These are phyloP conservation scores for Ophthalmolycus amberensis DNA, from an alignment of 2,113 vertebrate genomes.

Conservation along the genomic window DNA sequence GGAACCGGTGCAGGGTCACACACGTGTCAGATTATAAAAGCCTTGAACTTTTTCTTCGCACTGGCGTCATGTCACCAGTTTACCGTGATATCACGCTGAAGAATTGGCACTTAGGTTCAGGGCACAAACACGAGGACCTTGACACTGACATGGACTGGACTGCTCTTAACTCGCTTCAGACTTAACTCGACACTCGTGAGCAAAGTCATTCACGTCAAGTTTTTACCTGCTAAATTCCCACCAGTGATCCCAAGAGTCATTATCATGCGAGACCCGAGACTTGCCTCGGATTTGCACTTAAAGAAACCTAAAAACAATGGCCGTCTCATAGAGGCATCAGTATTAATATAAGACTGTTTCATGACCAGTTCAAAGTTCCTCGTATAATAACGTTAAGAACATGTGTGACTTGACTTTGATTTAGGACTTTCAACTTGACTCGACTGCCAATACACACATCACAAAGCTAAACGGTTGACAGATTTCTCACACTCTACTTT, in stretches of 20 bases:
- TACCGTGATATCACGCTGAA: not conserved
- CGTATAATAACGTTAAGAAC: not conserved
- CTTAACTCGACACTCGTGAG: not conserved
- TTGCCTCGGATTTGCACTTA: not conserved
- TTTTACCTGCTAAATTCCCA: not conserved
- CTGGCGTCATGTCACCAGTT: not conserved
- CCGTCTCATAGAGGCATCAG: not conserved
- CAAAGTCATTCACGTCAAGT: not conserved
- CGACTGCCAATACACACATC: not conserved
- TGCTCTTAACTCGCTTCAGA: not conserved
- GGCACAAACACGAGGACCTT: not conserved
- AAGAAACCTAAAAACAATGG: not conserved
- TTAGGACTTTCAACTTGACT: not conserved
- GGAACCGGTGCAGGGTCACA: not conserved
- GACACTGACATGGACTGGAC: not conserved
- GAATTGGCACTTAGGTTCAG: not conserved
- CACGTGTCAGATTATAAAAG: slow-evolving; percentile 13
- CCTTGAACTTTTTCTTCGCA: slow-evolving; percentile 27
- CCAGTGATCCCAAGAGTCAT: not conserved
- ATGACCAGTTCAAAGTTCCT: not conserved
- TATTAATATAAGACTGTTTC: not conserved
- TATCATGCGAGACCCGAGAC: not conserved
- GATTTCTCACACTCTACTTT: slow-evolving; percentile 15
- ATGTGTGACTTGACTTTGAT: not conserved
- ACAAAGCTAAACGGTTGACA: not conserved